Evolutionary conservation across 2,888 invertebrate genomes (phyloP).

Genomic region (Phyllotreta striolata): DNA sequence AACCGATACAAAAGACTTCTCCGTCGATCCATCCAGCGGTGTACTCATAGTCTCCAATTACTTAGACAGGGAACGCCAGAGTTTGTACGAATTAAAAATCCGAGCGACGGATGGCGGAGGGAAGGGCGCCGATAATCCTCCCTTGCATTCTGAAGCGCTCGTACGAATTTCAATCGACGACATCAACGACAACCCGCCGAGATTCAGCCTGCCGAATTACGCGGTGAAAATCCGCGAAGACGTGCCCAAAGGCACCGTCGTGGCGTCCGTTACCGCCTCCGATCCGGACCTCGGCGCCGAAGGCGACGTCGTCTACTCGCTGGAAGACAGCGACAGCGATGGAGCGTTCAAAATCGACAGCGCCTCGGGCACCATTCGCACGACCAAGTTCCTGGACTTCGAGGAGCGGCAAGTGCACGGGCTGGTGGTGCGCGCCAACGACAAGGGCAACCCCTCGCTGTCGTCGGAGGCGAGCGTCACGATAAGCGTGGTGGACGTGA

Average conservation of each 20-base stretch:
- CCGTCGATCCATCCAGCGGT: constrained; percentile 79
- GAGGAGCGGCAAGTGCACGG: constrained; percentile 91
- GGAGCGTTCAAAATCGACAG: constrained; percentile 83
- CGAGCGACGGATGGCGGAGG: constrained; percentile 80
- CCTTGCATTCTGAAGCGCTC: constrained; percentile 80
- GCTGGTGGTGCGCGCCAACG: constrained; percentile 83
- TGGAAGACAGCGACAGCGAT: constrained; percentile 75
- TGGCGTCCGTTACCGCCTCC: constrained; percentile 82
- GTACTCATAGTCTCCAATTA: constrained; percentile 77
- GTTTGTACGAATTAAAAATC: constrained; percentile 80
- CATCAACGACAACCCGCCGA: constrained; percentile 89
- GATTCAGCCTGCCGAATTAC: constrained; percentile 79
- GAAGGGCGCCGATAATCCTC: constrained; percentile 64
- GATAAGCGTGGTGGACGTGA: constrained; percentile 91
- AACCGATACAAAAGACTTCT: constrained; percentile 81
- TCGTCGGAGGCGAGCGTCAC: constrained; percentile 81
- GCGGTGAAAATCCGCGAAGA: constrained; percentile 88
- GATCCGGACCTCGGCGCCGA: constrained; percentile 88
- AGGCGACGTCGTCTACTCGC: constrained; percentile 81
- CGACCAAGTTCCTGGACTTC: constrained; percentile 82
- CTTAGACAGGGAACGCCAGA: constrained; percentile 85
- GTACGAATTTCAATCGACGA: constrained; percentile 86
- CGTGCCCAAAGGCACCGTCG: constrained; percentile 85
- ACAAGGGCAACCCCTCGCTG: constrained; percentile 84
- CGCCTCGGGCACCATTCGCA: constrained; percentile 85